A percentile compares a stretch with the other conserved stretches of the same genome.
Conservation (phyloP, 2,113 vertebrate species). For the Zonotrichia leucophrys region DNA sequence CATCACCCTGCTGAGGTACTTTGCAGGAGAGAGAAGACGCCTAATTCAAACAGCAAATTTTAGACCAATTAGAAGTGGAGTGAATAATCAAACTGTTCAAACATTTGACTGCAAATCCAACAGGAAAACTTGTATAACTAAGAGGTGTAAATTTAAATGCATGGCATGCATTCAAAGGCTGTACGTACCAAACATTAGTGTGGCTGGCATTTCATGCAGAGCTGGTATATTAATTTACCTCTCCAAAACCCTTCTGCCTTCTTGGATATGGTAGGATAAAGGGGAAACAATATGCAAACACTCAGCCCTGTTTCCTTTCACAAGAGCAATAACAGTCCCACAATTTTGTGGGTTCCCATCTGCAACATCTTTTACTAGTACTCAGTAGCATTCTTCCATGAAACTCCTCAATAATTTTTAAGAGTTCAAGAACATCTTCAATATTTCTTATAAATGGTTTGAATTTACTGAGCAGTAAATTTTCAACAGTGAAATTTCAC, state of each 20-base stretch:
- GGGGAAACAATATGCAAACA: neutral
- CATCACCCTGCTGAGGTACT: neutral
- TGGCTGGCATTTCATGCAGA: neutral
- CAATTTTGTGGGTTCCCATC: neutral
- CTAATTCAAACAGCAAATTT: neutral
- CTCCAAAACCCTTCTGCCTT: neutral
- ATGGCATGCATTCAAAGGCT: neutral
- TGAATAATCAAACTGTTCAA: neutral
- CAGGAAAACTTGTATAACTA: neutral
- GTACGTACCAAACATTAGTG: neutral
- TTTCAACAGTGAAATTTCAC: neutral
- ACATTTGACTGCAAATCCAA: neutral
- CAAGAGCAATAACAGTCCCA: neutral
- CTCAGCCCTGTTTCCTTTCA: neutral
- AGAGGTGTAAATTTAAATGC: neutral
- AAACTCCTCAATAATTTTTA: neutral
- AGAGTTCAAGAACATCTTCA: neutral
- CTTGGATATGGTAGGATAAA: neutral
- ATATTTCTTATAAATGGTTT: neutral
- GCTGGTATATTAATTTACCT: neutral
- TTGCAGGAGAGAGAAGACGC: neutral
- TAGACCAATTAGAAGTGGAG: neutral
- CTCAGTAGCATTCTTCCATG: neutral
- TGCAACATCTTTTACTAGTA: neutral
- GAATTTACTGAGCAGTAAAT: neutral